Evolutionary conservation across 2,113 vertebrate genomes (phyloP), one percentile per base, ranked within the genome.

Genomic region (Mastomys natalensis): DNA sequence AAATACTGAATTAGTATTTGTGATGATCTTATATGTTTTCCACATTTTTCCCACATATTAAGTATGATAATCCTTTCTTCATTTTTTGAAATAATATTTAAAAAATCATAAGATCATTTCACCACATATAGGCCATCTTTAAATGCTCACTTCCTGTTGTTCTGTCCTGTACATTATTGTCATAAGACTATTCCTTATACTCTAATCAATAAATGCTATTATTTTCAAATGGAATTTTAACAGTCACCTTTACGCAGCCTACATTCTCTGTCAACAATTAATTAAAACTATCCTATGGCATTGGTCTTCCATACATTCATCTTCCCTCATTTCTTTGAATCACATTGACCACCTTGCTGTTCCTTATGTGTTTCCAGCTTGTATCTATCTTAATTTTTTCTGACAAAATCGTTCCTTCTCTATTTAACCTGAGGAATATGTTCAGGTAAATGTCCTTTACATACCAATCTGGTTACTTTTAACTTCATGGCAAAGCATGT

Each of bases 271-370:
- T 40, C 86, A 60, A 40, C 22, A 70, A 68, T 31, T 10, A 64
- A 15, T 74, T 73, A 29, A 87, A 95, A 82, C 3, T 11, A 0
- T 72, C 12, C 21, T 17, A 77, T 0, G 21, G 21, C 31, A 37
- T 87, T 82, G 29, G 29, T 77, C 8, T 5, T 22, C 21, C 92
- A 2, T 58, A 37, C n/a, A n/a, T 84, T 78, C 34, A 80, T 58
- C 1, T 80, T 31, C 22, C 7, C 11, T 45, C 37, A 22, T 7
- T 31, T 88, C 9, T n/a, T 29, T 76, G 1, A 80, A 9, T 1
- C 17, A 15, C 29, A 5, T 13, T 9, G 31, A 1, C 3, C 13
- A 9, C 15, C 5, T 58, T 68, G 3, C 3, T n/a, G 2, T 3
- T 64, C 7, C 31, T 77, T 29, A 11, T 17, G 9, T 43, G 10